Evolutionary conservation across 2,113 vertebrate species (phyloP).

Genomic region (Marmota monax): DNA sequence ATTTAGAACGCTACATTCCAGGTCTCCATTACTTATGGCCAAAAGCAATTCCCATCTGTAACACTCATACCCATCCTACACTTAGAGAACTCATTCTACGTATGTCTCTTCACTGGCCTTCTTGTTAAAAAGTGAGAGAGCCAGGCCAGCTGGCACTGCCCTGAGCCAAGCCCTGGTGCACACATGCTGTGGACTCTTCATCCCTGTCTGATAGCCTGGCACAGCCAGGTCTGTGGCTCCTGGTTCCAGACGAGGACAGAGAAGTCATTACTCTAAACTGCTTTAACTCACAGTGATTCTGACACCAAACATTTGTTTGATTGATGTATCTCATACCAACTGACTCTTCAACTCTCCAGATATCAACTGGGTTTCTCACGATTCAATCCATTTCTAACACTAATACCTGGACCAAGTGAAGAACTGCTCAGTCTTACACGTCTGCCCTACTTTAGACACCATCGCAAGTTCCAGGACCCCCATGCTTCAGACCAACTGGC

Average conservation of each 20-base stretch:
- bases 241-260: background rate
- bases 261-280: background rate
- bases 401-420: background rate
- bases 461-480: too few species aligned
- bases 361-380: background rate
- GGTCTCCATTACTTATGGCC: background rate
- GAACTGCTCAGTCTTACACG: background rate
- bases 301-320: background rate
- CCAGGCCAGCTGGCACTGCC: background rate
- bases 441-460: background rate
- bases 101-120: background rate
- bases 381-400: background rate
- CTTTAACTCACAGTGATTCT: background rate
- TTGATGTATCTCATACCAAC: background rate
- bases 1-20: background rate
- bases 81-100: background rate
- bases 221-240: background rate
- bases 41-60: background rate
- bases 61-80: background rate
- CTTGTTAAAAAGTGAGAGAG: background rate
- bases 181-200: background rate
- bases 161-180: background rate
- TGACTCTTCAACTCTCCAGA: background rate
- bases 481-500: background rate
- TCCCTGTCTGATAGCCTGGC: background rate